Base-by-base conservation (phyloP, 2,888 invertebrate species). In the Iphiclides podalirius region DNA sequence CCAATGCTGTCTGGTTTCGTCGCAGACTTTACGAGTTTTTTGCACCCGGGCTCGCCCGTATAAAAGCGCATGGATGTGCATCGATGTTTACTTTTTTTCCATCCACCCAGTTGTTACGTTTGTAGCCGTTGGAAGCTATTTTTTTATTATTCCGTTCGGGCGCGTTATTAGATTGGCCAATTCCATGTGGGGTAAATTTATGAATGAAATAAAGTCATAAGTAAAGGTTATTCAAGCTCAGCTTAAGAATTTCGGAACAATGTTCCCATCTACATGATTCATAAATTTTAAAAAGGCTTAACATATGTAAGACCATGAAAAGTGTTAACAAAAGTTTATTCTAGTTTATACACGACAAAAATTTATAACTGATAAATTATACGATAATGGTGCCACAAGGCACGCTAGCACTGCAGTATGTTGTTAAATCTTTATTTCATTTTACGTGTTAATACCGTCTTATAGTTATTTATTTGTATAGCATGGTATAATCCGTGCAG, bases 11-110 rank as follows among this genome's bases (percentile, higher is more conserved):
- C 56, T 52, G 42, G 50, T 52, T 48, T 31, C 12, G 36, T 50
- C 36, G 34, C 43, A 44, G 46, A 42, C 35, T 51, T 51, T 45
- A 50, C 42, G 51, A 52, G 57, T 52, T 52, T 49, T 48, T 52
- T 52, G 51, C 45, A 40, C 53, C 34, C 38, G 34, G 34, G 7
- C 26, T 12, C 2, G 12, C 35, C 9, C 12, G 31, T 31, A n/a
- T n/a, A 17, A 35, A 44, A 47, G 14, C 37, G 31, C 15, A 33
- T 37, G 36, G 16, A 42, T 31, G 31, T 33, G 14, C 26, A 26
- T 38, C 38, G 28, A 16, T 37, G 20, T 11, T 8, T 9, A 9
- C 2, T 11, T 11, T 33, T 23, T 17, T 40, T 34, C 31, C 39
- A 31, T 14, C n/a, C 31, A 12, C 16, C 33, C 40, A 40, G 26